phyloP scores from a whole-genome alignment of 1,140 invertebrate species.

The Drosophila littoralis region DNA sequence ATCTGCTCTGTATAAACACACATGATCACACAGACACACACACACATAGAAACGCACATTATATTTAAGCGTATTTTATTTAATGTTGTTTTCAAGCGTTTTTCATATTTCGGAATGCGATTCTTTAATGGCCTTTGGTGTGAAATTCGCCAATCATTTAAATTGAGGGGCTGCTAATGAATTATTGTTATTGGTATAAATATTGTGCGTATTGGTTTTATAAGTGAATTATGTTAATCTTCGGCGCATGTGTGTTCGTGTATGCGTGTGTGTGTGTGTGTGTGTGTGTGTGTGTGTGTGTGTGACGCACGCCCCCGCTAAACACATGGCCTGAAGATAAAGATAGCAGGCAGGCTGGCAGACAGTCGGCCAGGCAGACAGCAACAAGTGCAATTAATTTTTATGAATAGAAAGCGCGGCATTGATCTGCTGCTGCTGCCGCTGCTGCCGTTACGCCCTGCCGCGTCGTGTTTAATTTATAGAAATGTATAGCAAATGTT shows the following conservation, averaged over 20 bases:
- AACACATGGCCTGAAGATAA: conserved; percentile 24
- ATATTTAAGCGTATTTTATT: background rate
- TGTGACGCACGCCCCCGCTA: conserved; percentile 19
- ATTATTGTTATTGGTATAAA: conserved; percentile 50
- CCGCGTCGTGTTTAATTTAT: conserved; percentile 74
- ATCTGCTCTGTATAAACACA: background rate
- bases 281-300: conserved; percentile 7
- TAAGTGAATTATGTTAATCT: conserved; percentile 49
- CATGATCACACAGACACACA: background rate
- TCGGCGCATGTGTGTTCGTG: conserved; percentile 6
- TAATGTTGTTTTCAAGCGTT: conserved; percentile 6
- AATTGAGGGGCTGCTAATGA: conserved; percentile 45
- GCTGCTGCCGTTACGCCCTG: conserved; percentile 60
- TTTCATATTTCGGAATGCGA: conserved; percentile 3
- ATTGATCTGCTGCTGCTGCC: conserved; percentile 51
- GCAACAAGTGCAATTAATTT: conserved; percentile 79
- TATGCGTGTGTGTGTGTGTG: background rate
- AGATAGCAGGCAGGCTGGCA: conserved; percentile 17
- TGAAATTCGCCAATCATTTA: conserved; percentile 17
- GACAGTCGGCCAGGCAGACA: conserved; percentile 20
- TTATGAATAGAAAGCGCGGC: conserved; percentile 70
- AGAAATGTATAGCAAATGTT: conserved; percentile 80
- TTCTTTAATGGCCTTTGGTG: conserved; percentile 21
- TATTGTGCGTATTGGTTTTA: conserved; percentile 43
- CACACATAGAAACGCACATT: background rate